Percentiles rank a stretch among this genome's conserved stretches.
Conservation (phyloP, 1,140 invertebrate species). For the Saccostrea echinata region DNA sequence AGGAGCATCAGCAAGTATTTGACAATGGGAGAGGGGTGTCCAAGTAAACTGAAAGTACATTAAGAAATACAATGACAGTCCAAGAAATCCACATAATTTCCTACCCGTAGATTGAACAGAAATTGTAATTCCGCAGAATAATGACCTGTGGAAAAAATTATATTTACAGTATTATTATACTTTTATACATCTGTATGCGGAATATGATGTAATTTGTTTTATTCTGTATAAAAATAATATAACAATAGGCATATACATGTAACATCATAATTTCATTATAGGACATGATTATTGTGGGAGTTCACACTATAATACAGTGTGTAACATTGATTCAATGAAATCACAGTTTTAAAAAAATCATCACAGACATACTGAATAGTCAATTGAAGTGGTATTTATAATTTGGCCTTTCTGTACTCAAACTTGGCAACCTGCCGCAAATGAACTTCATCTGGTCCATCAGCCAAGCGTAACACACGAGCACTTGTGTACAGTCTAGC, state of each 20-base stretch:
- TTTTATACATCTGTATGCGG: no score
- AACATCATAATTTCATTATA: background rate
- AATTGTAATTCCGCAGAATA: no score
- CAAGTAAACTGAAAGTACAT: no score
- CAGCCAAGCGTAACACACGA: constrained; percentile 78
- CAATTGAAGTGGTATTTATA: constrained; percentile 5
- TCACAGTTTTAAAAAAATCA: background rate
- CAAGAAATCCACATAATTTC: no score
- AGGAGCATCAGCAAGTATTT: no score
- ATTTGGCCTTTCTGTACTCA: constrained; percentile 69
- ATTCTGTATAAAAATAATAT: background rate
- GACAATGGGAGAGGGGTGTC: no score
- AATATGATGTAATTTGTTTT: background rate
- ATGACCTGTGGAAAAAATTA: no score
- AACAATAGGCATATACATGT: background rate
- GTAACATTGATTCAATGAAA: background rate
- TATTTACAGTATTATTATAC: no score
- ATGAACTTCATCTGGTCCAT: constrained; percentile 81
- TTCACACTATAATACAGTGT: background rate
- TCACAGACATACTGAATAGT: background rate
- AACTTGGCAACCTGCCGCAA: constrained; percentile 76
- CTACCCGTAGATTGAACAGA: no score
- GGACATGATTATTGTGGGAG: background rate
- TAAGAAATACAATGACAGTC: no score
- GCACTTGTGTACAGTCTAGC: constrained; percentile 74